These are phyloP conservation scores for Amphiprion percula DNA, from an alignment of 2,113 vertebrate genomes.

Conservation along the genomic window DNA sequence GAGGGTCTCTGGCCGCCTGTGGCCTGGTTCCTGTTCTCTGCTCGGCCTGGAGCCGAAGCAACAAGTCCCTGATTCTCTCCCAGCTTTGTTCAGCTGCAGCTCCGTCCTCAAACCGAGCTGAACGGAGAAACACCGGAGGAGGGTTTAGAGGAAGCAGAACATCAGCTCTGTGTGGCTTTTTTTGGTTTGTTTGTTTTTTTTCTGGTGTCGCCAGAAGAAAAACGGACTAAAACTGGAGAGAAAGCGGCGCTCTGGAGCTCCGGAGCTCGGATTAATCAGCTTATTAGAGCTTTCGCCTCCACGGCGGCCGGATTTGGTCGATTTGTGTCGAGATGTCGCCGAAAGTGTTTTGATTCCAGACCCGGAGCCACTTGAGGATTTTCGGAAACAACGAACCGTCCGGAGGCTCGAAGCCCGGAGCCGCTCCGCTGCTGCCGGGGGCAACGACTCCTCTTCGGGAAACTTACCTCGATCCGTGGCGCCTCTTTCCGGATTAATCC, in stretches of 20 bases:
- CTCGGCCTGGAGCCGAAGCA: conserved; percentile 78
- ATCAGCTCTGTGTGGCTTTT: conserved; percentile 1
- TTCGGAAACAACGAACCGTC: conserved; percentile 57
- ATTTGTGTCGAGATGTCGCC: neutral
- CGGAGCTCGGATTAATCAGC: conserved; percentile 31
- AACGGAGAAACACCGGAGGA: neutral
- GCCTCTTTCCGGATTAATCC: conserved; percentile 72
- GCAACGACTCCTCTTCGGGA: conserved; percentile 67
- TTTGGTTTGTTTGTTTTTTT: neutral
- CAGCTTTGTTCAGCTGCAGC: conserved; percentile 87
- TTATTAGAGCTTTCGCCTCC: conserved; percentile 30
- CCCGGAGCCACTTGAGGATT: conserved; percentile 32
- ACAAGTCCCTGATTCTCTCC: conserved; percentile 92
- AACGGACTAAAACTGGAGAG: conserved; percentile 49
- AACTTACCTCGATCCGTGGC: conserved; percentile 84
- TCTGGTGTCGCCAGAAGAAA: conserved; percentile 30
- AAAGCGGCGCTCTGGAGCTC: conserved; percentile 37
- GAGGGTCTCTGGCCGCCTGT: too few species aligned
- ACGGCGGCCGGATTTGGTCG: neutral
- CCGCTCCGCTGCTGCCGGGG: neutral
- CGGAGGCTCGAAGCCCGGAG: conserved; percentile 37
- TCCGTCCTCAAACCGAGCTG: too few species aligned
- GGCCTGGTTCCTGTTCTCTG: neutral
- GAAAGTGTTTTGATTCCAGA: conserved; percentile 32
- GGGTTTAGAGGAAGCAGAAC: neutral